Evolutionary conservation across 2,888 invertebrate species (phyloP), one percentile per base, ranked within the genome.

Genomic region (Helicoverpa assulta): DNA sequence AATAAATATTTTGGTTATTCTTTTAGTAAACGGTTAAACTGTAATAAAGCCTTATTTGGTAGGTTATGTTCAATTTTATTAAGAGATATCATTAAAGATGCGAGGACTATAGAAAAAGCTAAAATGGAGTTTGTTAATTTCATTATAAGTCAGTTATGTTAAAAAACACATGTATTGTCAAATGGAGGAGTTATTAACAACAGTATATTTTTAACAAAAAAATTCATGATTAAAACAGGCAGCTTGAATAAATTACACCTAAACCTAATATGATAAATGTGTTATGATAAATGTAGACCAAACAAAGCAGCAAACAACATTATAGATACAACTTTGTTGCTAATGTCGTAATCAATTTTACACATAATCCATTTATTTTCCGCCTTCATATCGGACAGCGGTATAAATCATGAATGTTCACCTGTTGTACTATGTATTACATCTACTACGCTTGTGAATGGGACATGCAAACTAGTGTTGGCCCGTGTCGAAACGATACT

Each of bases 371-470:
- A 80, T 80, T 77, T 66, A 80, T 80, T 77, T 77, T 77, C 74
- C 68, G 79, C 80, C 70, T 74, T 73, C 67, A 69, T 19, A 58
- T 64, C 67, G 57, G 78, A 72, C 77, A 67, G 68, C 66, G 47
- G 58, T 67, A 68, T 76, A 81, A 83, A 81, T 80, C 77, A 81
- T 73, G 70, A 83, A 76, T 78, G 70, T 73, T 75, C 83, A 83
- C 77, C 83, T 83, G 83, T 76, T 77, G 67, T 70, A 62, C 68
- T 67, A 70, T 79, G 76, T 68, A 79, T 69, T 71, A 71, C 71
- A 80, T 80, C 79, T 70, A 72, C 68, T 62, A 66, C 54, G 61
- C 37, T 76, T 80, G 77, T 83, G 83, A 83, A 83, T 83, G 83
- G 77, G 64, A 64, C 67, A 70, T 54, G 60, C 62, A 67, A 72